phyloP scores from a whole-genome alignment of 2,888 invertebrate species.

The Drosophila helvetica region DNA sequence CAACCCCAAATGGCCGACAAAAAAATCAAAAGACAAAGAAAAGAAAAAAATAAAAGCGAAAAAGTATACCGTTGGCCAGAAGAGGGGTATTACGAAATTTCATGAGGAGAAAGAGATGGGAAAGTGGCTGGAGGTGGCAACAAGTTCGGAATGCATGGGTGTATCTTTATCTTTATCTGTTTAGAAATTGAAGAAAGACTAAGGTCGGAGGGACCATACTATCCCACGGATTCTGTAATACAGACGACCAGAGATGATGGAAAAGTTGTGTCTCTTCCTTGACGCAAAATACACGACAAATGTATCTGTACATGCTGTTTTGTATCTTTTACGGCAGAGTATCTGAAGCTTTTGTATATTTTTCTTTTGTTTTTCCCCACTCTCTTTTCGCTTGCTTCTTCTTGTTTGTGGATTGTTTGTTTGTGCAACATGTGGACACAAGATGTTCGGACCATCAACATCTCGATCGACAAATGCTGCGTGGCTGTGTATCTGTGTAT shows the following conservation, averaged over 20 bases:
- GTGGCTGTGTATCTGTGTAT: not conserved
- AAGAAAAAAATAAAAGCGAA: slow-evolving; percentile 8
- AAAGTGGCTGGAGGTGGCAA: not conserved
- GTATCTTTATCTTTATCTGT: no score
- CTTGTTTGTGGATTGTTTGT: slow-evolving; percentile 58
- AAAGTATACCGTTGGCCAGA: not conserved
- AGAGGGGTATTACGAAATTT: not conserved
- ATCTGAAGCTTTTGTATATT: slow-evolving; percentile 23
- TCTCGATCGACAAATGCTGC: slow-evolving; percentile 51
- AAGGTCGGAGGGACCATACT: no score
- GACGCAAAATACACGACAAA: no score
- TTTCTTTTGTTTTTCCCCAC: slow-evolving; percentile 16
- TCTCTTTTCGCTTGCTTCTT: slow-evolving; percentile 23
- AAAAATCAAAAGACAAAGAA: slow-evolving; percentile 30
- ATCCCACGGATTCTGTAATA: no score
- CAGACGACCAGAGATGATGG: no score
- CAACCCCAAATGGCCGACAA: not conserved
- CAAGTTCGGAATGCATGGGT: no score
- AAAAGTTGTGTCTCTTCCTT: no score
- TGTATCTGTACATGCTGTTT: no score
- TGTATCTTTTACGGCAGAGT: not conserved
- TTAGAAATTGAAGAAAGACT: no score
- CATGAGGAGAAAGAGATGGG: not conserved
- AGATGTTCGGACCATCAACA: slow-evolving; percentile 62
- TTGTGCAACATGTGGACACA: slow-evolving; percentile 73